phyloP scores from a whole-genome alignment of 2,113 vertebrate genomes.

The Halichoeres trimaculatus region DNA sequence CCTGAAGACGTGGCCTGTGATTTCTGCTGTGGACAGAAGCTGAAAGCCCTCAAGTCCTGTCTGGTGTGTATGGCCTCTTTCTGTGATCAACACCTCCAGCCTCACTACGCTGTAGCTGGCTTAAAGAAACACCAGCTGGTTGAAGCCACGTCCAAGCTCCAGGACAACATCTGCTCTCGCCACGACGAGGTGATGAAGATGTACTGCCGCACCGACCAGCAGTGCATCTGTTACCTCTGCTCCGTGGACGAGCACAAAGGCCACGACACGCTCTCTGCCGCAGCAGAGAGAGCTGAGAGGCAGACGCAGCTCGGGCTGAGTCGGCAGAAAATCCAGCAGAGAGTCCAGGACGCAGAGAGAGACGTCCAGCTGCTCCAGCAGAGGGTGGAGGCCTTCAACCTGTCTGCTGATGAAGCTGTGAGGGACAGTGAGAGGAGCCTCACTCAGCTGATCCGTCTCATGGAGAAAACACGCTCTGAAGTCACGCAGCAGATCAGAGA shows the following conservation, averaged over 20 bases:
- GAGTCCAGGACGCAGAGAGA: not conserved
- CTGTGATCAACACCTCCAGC: not conserved
- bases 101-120: not conserved
- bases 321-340: not conserved
- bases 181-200: not conserved
- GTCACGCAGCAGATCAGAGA: not conserved
- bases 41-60: not conserved
- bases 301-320: not conserved
- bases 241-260: constrained; percentile 16
- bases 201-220: not conserved
- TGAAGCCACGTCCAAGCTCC: not conserved
- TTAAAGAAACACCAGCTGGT: not conserved
- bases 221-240: not conserved
- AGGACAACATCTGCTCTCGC: not conserved
- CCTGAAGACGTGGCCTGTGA: not conserved
- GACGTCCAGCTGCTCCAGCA: not conserved
- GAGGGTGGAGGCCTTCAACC: not conserved
- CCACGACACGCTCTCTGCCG: constrained; percentile 9
- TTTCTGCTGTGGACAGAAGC: not conserved
- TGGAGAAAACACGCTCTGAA: not conserved
- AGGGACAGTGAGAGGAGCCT: not conserved
- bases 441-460: not conserved
- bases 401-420: not conserved
- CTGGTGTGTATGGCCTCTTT: not conserved
- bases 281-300: not conserved